phyloP scores from a whole-genome alignment of 2,888 invertebrate genomes.

The Acanthosepion pharaonis region DNA sequence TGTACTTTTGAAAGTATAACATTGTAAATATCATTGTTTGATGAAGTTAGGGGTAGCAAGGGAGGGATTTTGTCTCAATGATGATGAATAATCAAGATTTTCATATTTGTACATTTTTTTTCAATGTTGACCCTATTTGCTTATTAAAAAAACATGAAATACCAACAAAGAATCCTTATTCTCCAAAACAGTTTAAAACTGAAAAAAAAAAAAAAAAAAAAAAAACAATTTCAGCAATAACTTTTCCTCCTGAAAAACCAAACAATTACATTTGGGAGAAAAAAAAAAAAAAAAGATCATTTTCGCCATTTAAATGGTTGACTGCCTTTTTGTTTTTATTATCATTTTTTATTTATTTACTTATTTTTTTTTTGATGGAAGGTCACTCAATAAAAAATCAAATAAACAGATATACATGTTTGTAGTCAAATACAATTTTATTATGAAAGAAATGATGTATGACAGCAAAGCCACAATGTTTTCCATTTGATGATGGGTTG shows the following conservation, averaged over 20 bases:
- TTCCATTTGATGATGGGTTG: neutral
- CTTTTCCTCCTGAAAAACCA: neutral
- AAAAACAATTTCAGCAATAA: neutral
- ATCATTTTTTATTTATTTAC: neutral
- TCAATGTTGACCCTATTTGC: neutral
- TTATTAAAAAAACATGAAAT: neutral
- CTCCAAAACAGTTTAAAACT: neutral
- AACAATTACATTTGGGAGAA: neutral
- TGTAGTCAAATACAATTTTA: neutral
- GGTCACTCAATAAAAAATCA: neutral
- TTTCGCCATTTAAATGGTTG: neutral
- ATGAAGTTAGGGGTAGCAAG: neutral
- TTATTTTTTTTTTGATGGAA: neutral
- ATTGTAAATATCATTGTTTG: conserved; percentile 33
- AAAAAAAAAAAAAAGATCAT: neutral
- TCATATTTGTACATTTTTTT: neutral
- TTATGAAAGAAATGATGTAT: neutral
- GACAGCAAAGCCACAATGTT: neutral
- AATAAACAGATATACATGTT: neutral
- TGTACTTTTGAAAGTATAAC: neutral
- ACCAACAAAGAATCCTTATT: neutral
- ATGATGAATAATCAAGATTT: neutral
- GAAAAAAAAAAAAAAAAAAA: neutral
- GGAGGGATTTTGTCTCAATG: neutral
- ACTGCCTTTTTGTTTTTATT: neutral